Percentiles rank a stretch among this genome's conserved stretches.
phyloP scores from a whole-genome alignment of 2,113 vertebrate genomes.

The Hydropotes inermis region DNA sequence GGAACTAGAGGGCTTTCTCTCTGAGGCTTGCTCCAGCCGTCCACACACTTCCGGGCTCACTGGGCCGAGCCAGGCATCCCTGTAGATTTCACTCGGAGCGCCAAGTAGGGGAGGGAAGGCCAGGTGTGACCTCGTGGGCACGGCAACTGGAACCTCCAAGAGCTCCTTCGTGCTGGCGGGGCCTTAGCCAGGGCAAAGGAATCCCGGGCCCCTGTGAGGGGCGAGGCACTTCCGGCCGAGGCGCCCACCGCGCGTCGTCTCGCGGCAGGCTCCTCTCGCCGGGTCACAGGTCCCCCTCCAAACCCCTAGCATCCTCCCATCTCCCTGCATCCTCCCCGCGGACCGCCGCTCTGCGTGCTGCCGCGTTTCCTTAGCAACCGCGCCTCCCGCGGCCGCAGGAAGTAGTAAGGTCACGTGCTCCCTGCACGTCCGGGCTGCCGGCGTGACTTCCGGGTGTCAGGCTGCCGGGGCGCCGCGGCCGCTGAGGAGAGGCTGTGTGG shows the following conservation, averaged over 20 bases:
- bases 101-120: background rate
- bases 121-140: background rate
- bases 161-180: fast-evolving
- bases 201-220: fast-evolving
- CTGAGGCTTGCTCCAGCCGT: background rate
- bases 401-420: background rate
- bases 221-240: background rate
- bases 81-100: background rate
- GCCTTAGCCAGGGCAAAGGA: fast-evolving
- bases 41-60: fast-evolving
- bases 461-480: background rate
- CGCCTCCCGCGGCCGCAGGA: background rate
- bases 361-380: conserved; percentile 49
- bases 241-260: fast-evolving
- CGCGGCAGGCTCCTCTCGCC: fast-evolving
- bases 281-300: no score
- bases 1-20: no score
- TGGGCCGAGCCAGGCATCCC: background rate
- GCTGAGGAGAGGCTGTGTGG: background rate
- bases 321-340: background rate
- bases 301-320: fast-evolving
- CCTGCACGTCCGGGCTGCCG: background rate
- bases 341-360: fast-evolving
- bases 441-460: conserved; percentile 57
- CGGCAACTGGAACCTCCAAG: background rate